phyloP scores from a whole-genome alignment of 2,888 invertebrate species.

The Sipunculus nudus region DNA sequence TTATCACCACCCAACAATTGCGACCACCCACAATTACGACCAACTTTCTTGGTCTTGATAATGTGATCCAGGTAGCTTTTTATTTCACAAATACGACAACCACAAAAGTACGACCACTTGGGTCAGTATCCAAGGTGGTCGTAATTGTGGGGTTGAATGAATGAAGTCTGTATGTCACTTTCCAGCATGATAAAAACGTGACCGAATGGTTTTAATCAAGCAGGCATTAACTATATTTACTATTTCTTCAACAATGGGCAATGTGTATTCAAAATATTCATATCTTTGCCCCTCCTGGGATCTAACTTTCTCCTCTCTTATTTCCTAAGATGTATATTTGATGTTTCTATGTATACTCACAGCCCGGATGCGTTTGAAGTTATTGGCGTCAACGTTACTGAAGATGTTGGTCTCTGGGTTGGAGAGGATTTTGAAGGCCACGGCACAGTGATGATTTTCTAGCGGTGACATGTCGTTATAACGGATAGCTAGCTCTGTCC shows the following conservation, averaged over 20 bases:
- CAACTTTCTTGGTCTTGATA: no score
- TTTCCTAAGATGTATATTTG: neutral
- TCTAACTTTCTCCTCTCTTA: neutral
- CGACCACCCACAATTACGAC: no score
- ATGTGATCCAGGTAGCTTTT: no score
- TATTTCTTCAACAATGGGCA: neutral
- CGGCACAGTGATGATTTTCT: slow-evolving; percentile 87
- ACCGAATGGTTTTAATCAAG: no score
- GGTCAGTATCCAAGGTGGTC: no score
- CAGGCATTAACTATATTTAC: no score
- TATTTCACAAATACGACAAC: no score
- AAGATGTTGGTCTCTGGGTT: slow-evolving; percentile 84
- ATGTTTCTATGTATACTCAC: slow-evolving; percentile 54
- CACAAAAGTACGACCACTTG: no score
- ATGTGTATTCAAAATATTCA: neutral
- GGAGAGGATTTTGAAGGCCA: slow-evolving; percentile 82
- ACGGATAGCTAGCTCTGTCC: slow-evolving; percentile 82
- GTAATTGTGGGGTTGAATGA: no score
- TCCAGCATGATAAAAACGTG: no score
- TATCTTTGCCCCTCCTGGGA: neutral
- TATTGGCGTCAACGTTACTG: slow-evolving; percentile 56
- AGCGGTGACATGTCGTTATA: slow-evolving; percentile 87
- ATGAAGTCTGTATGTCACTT: no score
- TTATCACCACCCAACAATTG: no score
- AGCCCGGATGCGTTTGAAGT: slow-evolving; percentile 62